Conservation (phyloP, 1,140 invertebrate species). For the Asobara japonica region DNA sequence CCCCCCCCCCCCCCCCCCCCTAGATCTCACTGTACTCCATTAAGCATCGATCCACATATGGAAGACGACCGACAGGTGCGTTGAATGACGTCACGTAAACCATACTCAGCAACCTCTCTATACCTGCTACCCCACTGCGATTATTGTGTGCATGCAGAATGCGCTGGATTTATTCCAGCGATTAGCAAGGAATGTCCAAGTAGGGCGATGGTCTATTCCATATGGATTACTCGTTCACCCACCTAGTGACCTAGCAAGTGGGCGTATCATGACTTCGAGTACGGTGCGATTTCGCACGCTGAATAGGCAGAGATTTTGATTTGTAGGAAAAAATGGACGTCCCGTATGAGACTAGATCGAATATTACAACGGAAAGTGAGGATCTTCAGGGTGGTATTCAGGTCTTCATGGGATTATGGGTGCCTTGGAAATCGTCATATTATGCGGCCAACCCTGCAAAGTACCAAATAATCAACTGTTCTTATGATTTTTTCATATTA, state of each 20-base stretch:
- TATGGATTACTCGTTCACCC: background rate
- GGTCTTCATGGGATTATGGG: no score
- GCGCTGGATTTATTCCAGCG: slow-evolving; percentile 37
- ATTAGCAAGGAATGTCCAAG: slow-evolving; percentile 39
- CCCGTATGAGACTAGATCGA: no score
- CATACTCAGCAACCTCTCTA: slow-evolving; percentile 3
- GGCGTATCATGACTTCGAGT: background rate
- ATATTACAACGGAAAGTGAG: no score
- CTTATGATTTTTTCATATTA: no score
- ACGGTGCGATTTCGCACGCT: background rate
- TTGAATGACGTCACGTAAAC: slow-evolving; percentile 46
- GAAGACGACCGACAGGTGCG: slow-evolving; percentile 41
- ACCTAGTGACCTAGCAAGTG: background rate
- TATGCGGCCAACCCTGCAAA: no score
- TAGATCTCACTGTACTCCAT: slow-evolving; percentile 11
- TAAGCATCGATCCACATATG: slow-evolving; percentile 16
- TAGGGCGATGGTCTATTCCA: slow-evolving; percentile 17
- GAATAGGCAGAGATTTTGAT: background rate
- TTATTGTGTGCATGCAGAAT: slow-evolving; percentile 36
- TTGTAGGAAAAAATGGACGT: no score
- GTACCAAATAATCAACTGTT: no score
- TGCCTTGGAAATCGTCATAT: no score
- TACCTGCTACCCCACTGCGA: background rate
- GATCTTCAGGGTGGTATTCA: no score
- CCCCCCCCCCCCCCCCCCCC: no score